A percentile compares a stretch with the other conserved stretches of the same genome.
These are phyloP conservation scores for Peromyscus polionotus DNA, from an alignment of 2,113 vertebrate genomes.

Conservation along the genomic window DNA sequence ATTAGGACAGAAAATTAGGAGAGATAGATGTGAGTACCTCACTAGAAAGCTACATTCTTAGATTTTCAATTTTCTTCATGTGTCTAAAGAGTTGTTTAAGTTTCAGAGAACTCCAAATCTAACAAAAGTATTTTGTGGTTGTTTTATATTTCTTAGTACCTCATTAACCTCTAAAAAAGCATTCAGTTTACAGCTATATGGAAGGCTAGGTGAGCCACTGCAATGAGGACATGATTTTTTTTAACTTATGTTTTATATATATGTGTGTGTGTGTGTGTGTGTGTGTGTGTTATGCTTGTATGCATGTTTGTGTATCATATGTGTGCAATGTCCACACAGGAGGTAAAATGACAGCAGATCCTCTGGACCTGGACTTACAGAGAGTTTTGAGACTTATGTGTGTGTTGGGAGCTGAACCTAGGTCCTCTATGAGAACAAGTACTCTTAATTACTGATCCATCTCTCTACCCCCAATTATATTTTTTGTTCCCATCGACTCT, in stretches of 20 bases:
- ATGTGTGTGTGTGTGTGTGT: too few relatives aligned
- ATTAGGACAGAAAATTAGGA: constrained; percentile 55
- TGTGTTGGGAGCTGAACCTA: neutral
- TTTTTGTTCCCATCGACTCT: neutral
- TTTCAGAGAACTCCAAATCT: neutral
- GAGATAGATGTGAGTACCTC: constrained; percentile 7
- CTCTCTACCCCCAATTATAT: neutral
- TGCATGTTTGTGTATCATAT: neutral
- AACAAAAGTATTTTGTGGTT: neutral
- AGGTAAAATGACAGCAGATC: neutral
- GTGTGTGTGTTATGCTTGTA: neutral
- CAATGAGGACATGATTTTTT: neutral
- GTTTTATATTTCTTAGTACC: neutral
- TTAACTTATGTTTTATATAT: neutral
- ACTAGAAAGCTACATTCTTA: neutral
- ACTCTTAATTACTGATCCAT: neutral
- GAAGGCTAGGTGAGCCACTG: neutral
- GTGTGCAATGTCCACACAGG: neutral
- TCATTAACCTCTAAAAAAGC: rapidly evolving
- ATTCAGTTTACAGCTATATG: neutral
- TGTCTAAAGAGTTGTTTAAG: neutral
- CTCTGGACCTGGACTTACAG: neutral
- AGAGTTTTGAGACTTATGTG: neutral
- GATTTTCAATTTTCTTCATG: neutral
- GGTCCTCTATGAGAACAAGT: neutral